Percentiles rank a stretch among this genome's conserved stretches.
Conservation (phyloP, 2,888 invertebrate genomes). For the Heliothis peltigera region DNA sequence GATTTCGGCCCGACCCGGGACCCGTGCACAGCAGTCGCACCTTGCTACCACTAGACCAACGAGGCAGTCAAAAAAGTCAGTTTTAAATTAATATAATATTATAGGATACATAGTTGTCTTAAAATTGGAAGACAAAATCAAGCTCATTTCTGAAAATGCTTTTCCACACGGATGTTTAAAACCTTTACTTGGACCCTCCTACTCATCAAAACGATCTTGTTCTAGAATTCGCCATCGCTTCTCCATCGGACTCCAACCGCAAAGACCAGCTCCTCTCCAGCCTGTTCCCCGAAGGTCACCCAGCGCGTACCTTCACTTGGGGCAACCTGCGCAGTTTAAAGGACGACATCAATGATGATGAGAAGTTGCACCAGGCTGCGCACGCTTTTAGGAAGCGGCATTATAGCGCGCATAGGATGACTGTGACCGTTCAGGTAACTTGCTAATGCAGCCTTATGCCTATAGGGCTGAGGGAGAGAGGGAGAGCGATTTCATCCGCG, state of each 20-base stretch:
- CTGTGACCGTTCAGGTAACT: slow-evolving; percentile 93
- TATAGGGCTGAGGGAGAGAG: too few relatives aligned
- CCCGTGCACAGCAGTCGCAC: too few relatives aligned
- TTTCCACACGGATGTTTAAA: too few relatives aligned
- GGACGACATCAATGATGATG: slow-evolving; percentile 91
- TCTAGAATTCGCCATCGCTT: slow-evolving; percentile 95
- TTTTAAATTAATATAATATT: too few relatives aligned
- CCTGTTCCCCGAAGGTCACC: slow-evolving; percentile 92
- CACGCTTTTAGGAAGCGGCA: slow-evolving; percentile 94
- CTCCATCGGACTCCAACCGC: slow-evolving; percentile 93
- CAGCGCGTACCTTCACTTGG: slow-evolving; percentile 94
- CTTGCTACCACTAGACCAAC: too few relatives aligned
- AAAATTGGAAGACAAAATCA: too few relatives aligned
- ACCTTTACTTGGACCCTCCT: too few relatives aligned
- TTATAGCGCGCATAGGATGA: slow-evolving; percentile 97
- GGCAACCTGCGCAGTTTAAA: slow-evolving; percentile 94
- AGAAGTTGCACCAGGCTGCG: slow-evolving; percentile 91
- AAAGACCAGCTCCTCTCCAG: slow-evolving; percentile 94
- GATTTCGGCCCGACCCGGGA: too few relatives aligned
- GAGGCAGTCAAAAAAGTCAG: too few relatives aligned
- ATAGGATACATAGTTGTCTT: too few relatives aligned
- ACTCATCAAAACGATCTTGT: not conserved
- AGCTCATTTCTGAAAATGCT: too few relatives aligned
- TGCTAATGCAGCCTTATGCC: not conserved
- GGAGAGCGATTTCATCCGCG: too few relatives aligned